phyloP scores from a whole-genome alignment of 2,888 invertebrate species.

The Aricia artaxerxes region DNA sequence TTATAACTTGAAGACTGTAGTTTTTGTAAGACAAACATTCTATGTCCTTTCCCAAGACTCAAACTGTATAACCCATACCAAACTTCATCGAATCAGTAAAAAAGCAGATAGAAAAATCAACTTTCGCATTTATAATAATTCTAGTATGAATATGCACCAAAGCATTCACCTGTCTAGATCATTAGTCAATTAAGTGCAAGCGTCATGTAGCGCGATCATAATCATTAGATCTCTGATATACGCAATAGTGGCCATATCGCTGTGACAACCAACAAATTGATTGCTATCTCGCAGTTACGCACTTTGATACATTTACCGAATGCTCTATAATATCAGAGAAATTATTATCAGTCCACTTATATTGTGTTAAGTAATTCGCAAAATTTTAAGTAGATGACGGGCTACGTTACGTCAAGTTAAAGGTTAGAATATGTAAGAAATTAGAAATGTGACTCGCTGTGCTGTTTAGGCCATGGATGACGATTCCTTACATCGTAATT shows the following conservation, averaged over 20 bases:
- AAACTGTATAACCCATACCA: neutral
- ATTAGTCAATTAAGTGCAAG: slow-evolving; percentile 1
- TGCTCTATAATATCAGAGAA: slow-evolving; percentile 32
- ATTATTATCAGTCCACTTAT: neutral
- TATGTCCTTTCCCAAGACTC: neutral
- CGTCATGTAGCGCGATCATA: slow-evolving; percentile 28
- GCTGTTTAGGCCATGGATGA: too few relatives aligned
- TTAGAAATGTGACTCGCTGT: too few relatives aligned
- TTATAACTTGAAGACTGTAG: neutral
- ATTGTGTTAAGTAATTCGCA: neutral
- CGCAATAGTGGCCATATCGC: slow-evolving; percentile 40
- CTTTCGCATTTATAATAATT: neutral
- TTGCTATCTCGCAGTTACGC: slow-evolving; percentile 41
- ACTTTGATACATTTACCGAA: slow-evolving; percentile 41
- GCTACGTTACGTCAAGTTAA: too few relatives aligned
- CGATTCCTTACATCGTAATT: too few relatives aligned
- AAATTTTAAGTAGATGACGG: too few relatives aligned
- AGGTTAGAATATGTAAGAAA: too few relatives aligned
- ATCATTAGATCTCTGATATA: slow-evolving; percentile 38
- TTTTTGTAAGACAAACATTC: neutral
- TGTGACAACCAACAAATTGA: slow-evolving; percentile 43
- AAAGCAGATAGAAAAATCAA: neutral
- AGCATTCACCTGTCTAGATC: neutral
- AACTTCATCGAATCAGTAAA: neutral
- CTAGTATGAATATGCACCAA: neutral